Percentiles rank a stretch among this genome's conserved stretches.
phyloP scores from a whole-genome alignment of 2,888 invertebrate genomes.

The Drosophila picticornis region DNA sequence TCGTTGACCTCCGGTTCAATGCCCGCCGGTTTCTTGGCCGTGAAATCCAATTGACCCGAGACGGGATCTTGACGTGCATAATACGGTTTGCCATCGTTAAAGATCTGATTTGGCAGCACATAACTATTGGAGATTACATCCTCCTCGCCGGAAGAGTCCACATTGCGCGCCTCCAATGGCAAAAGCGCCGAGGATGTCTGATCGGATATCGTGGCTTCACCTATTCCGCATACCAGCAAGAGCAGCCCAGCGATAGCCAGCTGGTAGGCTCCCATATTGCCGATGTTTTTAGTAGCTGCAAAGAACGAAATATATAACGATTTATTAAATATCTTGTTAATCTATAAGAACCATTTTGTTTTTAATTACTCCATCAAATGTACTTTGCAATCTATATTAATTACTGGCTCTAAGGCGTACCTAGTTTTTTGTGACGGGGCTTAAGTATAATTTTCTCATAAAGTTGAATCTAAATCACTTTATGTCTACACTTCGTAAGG shows the following conservation, averaged over 20 bases:
- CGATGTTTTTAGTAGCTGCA: conserved; percentile 1
- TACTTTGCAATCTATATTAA: neutral
- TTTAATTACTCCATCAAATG: neutral
- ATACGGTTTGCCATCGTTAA: conserved; percentile 90
- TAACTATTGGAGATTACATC: conserved; percentile 83
- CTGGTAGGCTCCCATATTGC: conserved; percentile 46
- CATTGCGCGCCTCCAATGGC: conserved; percentile 81
- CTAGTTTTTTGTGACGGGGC: too few species aligned
- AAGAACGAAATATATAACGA: neutral
- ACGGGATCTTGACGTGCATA: conserved; percentile 89
- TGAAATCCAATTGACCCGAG: conserved; percentile 89
- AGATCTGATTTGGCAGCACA: conserved; percentile 87
- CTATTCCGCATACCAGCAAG: conserved; percentile 29
- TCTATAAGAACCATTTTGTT: neutral
- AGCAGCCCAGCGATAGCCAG: conserved; percentile 40
- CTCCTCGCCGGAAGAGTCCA: conserved; percentile 79
- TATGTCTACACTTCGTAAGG: neutral
- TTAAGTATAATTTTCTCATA: too few species aligned
- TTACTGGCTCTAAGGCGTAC: too few species aligned
- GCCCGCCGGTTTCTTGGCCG: conserved; percentile 86
- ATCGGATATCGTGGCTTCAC: conserved; percentile 25
- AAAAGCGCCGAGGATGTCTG: conserved; percentile 74
- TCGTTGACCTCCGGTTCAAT: conserved; percentile 84
- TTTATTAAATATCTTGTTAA: neutral
- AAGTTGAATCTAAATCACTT: neutral